Conservation (phyloP, 92 coral and sea anemone genomes). For the Phenganax stokvisi region DNA sequence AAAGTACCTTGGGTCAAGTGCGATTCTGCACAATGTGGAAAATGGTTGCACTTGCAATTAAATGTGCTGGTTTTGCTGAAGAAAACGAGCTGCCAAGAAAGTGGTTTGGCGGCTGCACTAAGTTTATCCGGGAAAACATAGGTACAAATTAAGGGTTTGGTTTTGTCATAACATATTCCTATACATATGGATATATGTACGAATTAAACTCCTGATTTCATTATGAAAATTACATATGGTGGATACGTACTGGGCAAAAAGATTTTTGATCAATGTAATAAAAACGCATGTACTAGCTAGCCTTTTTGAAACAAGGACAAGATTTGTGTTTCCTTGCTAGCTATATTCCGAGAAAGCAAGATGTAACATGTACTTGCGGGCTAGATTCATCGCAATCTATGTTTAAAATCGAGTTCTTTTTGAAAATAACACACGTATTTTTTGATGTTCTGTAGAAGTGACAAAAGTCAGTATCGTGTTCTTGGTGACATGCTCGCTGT, state of each 20-base stretch:
- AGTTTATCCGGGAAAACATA: background rate
- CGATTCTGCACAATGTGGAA: background rate
- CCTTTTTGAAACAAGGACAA: no score
- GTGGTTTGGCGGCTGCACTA: slow-evolving; percentile 28
- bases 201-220: background rate
- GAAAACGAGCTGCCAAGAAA: background rate
- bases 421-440: background rate
- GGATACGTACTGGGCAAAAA: no score
- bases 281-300: no score
- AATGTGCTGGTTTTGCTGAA: background rate
- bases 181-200: background rate
- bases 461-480: background rate
- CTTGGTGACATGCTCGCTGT: slow-evolving; percentile 14
- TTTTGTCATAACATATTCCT: background rate
- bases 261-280: background rate
- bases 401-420: no score
- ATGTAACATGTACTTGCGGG: no score
- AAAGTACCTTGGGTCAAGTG: background rate
- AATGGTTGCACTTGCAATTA: slow-evolving; percentile 5
- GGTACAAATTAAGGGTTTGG: background rate
- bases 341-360: no score
- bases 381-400: no score
- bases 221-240: background rate
- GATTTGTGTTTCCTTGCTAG: no score
- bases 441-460: background rate